These are phyloP conservation scores for Tinea semifulvella DNA, from an alignment of 2,888 invertebrate species.

Conservation along the genomic window DNA sequence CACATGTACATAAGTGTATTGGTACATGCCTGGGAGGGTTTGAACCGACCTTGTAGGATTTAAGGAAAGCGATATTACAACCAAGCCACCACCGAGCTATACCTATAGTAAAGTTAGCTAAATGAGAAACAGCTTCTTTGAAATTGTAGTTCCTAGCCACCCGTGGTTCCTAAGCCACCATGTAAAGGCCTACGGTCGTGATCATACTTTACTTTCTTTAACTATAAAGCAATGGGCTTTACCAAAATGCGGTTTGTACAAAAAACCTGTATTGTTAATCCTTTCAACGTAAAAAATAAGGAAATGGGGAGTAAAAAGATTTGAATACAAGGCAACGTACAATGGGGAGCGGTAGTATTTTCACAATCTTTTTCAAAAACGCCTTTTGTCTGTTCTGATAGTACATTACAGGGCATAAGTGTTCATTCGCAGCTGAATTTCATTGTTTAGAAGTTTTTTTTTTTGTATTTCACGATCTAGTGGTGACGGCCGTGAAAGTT, in stretches of 20 bases:
- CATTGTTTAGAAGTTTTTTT: conserved; percentile 32
- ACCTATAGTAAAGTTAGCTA: too few species aligned
- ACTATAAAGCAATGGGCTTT: neutral
- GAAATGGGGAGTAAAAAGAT: conserved; percentile 55
- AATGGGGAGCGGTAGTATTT: conserved; percentile 54
- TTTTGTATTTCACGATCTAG: neutral
- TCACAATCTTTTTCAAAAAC: conserved; percentile 46
- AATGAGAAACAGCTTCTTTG: too few species aligned
- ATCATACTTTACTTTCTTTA: too few species aligned
- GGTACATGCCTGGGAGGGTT: too few species aligned
- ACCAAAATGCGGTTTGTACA: neutral
- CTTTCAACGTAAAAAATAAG: conserved; percentile 54
- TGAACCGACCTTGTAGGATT: too few species aligned
- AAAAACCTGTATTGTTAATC: conserved; percentile 53
- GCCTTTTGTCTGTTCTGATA: conserved; percentile 53
- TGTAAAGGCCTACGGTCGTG: too few species aligned
- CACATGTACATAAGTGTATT: too few species aligned
- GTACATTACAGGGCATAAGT: conserved; percentile 54
- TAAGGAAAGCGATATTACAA: too few species aligned
- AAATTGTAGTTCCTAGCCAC: too few species aligned
- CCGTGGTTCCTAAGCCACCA: too few species aligned
- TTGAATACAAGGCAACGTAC: conserved; percentile 43
- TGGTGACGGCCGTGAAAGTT: too few species aligned
- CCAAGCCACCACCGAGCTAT: too few species aligned
- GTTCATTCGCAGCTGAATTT: conserved; percentile 41